These are phyloP conservation scores for Microchrysa polita DNA, from an alignment of 2,888 invertebrate genomes.

Conservation along the genomic window DNA sequence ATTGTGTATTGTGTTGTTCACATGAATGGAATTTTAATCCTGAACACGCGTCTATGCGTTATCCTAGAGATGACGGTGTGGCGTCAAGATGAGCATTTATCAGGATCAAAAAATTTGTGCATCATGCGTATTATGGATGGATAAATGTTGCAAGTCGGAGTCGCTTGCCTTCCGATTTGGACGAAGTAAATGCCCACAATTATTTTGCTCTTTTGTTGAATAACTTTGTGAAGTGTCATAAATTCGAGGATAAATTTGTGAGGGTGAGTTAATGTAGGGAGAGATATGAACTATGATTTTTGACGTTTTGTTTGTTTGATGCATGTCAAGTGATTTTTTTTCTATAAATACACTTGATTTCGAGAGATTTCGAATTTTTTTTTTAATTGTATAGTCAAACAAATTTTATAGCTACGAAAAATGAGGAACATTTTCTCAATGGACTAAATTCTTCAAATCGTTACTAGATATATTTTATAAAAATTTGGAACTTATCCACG, in stretches of 20 bases:
- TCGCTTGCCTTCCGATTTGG: conserved; percentile 7
- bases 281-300: background rate
- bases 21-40: conserved; percentile 34
- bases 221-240: conserved; percentile 18
- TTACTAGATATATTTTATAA: too few species aligned
- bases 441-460: too few species aligned
- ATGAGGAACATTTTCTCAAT: too few species aligned
- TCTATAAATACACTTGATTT: too few species aligned
- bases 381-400: too few species aligned
- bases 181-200: background rate
- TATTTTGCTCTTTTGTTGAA: conserved; percentile 35
- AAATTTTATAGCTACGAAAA: too few species aligned
- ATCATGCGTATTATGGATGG: background rate
- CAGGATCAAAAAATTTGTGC: conserved; percentile 44
- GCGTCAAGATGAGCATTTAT: conserved; percentile 28
- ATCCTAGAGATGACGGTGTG: too few species aligned
- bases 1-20: background rate
- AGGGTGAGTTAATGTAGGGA: background rate
- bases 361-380: too few species aligned
- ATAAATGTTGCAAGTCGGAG: conserved; percentile 7
- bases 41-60: conserved; percentile 34
- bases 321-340: background rate
- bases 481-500: too few species aligned
- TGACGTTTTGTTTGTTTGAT: background rate
- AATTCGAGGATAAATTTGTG: background rate